Base-by-base conservation (phyloP, 2,113 vertebrate species). In the Dunckerocampus dactyliophorus region DNA sequence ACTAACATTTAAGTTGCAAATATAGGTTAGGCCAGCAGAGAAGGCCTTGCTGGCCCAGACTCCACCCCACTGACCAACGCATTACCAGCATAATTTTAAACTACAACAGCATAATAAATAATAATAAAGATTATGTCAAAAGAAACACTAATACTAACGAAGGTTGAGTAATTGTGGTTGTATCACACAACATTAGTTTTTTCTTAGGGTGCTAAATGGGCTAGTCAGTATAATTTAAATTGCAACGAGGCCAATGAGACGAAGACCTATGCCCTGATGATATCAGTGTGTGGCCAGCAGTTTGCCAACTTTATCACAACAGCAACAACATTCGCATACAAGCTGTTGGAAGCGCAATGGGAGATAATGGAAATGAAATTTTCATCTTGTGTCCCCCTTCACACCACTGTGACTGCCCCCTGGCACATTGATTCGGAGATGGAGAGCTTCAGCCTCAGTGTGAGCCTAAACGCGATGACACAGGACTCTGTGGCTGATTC, bases 401-500 rank as follows among this genome's bases (percentile, higher is more conserved):
- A 54, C 70, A 67, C 58, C 34, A 22, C 48, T 42, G 80, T 72
- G 58, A 61, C 53, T 67, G 75, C 75, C 78, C 80, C 72, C 76
- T 71, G 81, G 74, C 80, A 75, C 83, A 83, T 88, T 82, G 84
- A 89, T 86, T 83, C 81, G 75, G 59, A 82, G 80, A 82, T 73
- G 84, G 74, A 80, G 63, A 76, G 66, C 71, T 80, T 77, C 78
- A 39, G 81, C 74, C 84, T 79, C 74, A 66, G 80, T 71, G 55
- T 77, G 80, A 84, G 82, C 79, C 83, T 84, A 88, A 90, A 89
- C 63, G 65, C 76, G 85, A 82, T 88, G 89, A 89, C 88, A 92
- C 85, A 82, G 87, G 87, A 85, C 82, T 87, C 77, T 72, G 64
- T 60, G 71, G 81, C 76, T 82, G 88, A 83, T 72, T 81, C 84